phyloP scores from a whole-genome alignment of 1,140 invertebrate species.

The Steinernema khuongi region DNA sequence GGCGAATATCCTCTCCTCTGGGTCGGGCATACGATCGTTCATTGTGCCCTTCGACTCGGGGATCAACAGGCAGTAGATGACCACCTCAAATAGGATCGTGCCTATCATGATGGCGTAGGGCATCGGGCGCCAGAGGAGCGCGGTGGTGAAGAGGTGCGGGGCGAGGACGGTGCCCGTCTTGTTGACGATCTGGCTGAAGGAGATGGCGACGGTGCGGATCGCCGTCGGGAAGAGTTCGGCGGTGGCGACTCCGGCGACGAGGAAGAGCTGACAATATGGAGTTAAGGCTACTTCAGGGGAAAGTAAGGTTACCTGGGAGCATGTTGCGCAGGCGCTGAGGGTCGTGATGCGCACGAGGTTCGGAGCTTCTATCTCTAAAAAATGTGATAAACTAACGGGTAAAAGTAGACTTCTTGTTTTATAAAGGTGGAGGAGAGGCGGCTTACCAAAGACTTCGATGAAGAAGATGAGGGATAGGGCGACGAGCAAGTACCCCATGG shows the following conservation, averaged over 20 bases:
- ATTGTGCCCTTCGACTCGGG: background rate
- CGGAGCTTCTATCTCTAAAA: background rate
- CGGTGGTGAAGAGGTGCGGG: background rate
- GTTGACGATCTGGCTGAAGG: background rate
- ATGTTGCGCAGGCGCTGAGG: background rate
- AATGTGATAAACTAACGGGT: background rate
- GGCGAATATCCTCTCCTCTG: background rate
- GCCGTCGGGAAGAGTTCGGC: constrained; percentile 1
- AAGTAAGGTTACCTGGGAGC: too few species aligned
- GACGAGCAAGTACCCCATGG: background rate
- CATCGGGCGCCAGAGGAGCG: background rate
- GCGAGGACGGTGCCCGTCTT: background rate
- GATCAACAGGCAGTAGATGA: background rate
- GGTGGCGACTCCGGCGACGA: background rate
- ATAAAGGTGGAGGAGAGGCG: background rate
- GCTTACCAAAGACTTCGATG: background rate
- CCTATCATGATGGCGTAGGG: constrained; percentile 4
- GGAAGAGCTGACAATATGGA: too few species aligned
- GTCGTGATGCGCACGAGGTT: constrained; percentile 1
- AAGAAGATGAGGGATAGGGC: background rate
- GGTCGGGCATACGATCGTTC: background rate
- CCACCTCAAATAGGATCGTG: background rate
- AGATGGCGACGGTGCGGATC: background rate
- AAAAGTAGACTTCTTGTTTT: too few species aligned
- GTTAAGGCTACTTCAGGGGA: too few species aligned